phyloP scores from a whole-genome alignment of 2,888 invertebrate species.

The Acanthacorydalis orientalis region DNA sequence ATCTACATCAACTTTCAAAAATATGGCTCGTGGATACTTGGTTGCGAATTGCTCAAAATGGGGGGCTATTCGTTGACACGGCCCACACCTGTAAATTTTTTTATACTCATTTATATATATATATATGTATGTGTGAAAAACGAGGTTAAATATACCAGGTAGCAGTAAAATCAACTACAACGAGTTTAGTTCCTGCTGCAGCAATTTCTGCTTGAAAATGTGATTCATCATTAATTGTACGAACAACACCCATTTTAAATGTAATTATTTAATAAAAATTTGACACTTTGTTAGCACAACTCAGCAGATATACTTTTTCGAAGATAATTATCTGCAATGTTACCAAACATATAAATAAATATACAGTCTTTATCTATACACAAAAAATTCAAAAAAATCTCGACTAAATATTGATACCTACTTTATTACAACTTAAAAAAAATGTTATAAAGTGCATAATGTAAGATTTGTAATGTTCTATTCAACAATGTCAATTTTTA shows the following conservation, averaged over 20 bases:
- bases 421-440: too few relatives aligned
- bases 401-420: too few relatives aligned
- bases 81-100: slow-evolving; percentile 67
- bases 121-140: background rate
- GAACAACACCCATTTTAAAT: slow-evolving; percentile 23
- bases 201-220: slow-evolving; percentile 74
- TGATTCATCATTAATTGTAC: slow-evolving; percentile 52
- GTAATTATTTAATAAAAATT: background rate
- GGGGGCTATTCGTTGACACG: slow-evolving; percentile 89
- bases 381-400: too few relatives aligned
- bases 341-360: too few relatives aligned
- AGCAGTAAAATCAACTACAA: slow-evolving; percentile 90
- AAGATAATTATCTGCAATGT: too few relatives aligned
- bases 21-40: slow-evolving; percentile 77
- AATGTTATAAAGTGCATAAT: too few relatives aligned
- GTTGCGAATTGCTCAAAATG: slow-evolving; percentile 74
- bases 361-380: too few relatives aligned
- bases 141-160: slow-evolving; percentile 47
- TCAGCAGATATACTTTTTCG: too few relatives aligned
- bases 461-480: too few relatives aligned
- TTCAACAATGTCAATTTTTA: too few relatives aligned
- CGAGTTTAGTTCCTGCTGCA: slow-evolving; percentile 72
- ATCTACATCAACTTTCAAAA: slow-evolving; percentile 91
- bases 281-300: too few relatives aligned
- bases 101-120: too few relatives aligned